Evolutionary conservation across 1,140 invertebrate species (phyloP), one percentile per base, ranked within the genome.

Genomic region (Diachasmimorpha longicaudata): DNA sequence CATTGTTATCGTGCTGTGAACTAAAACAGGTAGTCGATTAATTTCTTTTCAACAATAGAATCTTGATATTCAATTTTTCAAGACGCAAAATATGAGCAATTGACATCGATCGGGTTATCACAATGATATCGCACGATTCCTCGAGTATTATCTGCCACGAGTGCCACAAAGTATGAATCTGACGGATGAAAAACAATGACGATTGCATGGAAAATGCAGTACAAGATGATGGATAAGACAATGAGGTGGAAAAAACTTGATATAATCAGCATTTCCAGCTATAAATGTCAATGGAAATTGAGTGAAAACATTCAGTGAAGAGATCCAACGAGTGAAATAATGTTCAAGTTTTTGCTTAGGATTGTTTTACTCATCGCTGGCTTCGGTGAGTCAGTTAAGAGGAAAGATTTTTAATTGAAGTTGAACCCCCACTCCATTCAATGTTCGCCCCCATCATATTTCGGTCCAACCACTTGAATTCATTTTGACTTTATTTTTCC

Each of bases 281-380:
- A 46, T 46, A 46, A 46, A 46, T 46, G 44, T 46, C 44, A 46
- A 46, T 46, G 44, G 44, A 46, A 46, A 46, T 3, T 46, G 11
- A 11, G 44, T 11, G 44, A 46, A 46, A 46, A 5, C n/a, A 46
- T 11, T 46, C 44, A 46, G 44, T 46, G 10, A 46, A 46, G 11
- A 46, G 44, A 46, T 46, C 44, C 31, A 31, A 2, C n/a, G 4
- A 46, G 44, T 46, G 44, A 46, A 48, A 77, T 9, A 13, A 81
- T 81, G 81, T 36, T 31, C 6, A 75, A 78, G 1, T 48, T 74
- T 4, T 0, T 72, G n/a, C 58, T 46, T 0, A 14, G 78, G 10
- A 19, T 74, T 21, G 71, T 46, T 36, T 21, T 46, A 46, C 4
- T 46, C 3, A 9, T 11, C 44, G 11, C 10, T 10, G 44, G 44